Evolutionary conservation across 1,140 invertebrate genomes (phyloP).

Genomic region (Thereuonema tuberculata): DNA sequence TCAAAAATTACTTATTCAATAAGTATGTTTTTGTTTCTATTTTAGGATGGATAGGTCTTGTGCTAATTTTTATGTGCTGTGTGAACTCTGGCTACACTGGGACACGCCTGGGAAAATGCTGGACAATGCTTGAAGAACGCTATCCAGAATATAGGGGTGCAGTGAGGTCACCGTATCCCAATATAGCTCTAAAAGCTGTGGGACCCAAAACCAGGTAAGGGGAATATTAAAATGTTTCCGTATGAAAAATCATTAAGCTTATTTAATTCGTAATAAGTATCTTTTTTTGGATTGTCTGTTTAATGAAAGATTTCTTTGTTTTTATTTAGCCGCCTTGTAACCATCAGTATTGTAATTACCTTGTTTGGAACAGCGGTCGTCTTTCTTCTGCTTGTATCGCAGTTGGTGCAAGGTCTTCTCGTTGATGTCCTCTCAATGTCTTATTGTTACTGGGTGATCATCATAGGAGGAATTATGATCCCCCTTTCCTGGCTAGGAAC

Average conservation of each 20-base stretch:
- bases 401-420: slow-evolving; percentile 45
- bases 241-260: too few relatives aligned
- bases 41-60: slow-evolving; percentile 48
- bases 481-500: slow-evolving; percentile 52
- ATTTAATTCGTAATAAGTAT: too few relatives aligned
- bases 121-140: slow-evolving; percentile 52
- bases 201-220: slow-evolving; percentile 45
- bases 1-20: too few relatives aligned
- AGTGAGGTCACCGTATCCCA: slow-evolving; percentile 49
- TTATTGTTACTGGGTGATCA: slow-evolving; percentile 47
- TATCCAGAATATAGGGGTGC: slow-evolving; percentile 43
- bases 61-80: slow-evolving; percentile 43
- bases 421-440: slow-evolving; percentile 29
- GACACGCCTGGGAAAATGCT: slow-evolving; percentile 47
- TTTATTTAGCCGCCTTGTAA: slow-evolving; percentile 31
- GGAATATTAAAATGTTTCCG: background rate
- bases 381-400: slow-evolving; percentile 49
- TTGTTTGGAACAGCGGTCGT: slow-evolving; percentile 53
- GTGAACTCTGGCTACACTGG: slow-evolving; percentile 44
- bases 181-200: slow-evolving; percentile 44
- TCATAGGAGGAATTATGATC: slow-evolving; percentile 44
- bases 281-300: too few relatives aligned
- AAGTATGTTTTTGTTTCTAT: too few relatives aligned
- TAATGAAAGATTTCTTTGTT: too few relatives aligned
- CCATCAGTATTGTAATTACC: slow-evolving; percentile 42